These are phyloP conservation scores for Drosophila pseudoananassae DNA, from an alignment of 1,140 invertebrate species.

Conservation along the genomic window DNA sequence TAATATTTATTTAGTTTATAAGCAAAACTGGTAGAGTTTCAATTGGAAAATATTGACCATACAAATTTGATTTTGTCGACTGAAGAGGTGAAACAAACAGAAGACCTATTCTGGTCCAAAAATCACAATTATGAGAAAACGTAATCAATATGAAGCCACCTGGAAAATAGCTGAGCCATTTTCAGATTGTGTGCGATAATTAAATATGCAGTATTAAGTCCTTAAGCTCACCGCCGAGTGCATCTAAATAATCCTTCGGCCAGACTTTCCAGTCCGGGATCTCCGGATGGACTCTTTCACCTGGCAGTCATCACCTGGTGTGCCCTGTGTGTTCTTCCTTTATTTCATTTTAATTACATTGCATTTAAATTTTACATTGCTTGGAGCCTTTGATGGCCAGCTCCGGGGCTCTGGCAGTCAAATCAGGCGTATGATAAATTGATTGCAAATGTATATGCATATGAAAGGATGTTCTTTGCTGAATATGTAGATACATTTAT, in stretches of 20 bases:
- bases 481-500: constrained; percentile 4
- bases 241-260: constrained; percentile 22
- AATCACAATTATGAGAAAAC: constrained; percentile 23
- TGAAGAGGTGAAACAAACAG: neutral
- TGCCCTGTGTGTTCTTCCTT: constrained; percentile 31
- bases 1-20: no score
- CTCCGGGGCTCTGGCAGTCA: constrained; percentile 38
- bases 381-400: constrained; percentile 21
- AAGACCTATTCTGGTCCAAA: constrained; percentile 11
- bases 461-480: constrained; percentile 17
- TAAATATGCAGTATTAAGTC: constrained; percentile 35
- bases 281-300: constrained; percentile 11
- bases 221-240: constrained; percentile 7
- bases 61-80: neutral
- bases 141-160: constrained; percentile 25
- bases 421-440: constrained; percentile 76
- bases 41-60: neutral
- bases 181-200: constrained; percentile 34
- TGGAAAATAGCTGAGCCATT: constrained; percentile 22
- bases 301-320: constrained; percentile 23
- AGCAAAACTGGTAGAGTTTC: no score
- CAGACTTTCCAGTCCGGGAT: neutral
- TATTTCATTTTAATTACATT: constrained; percentile 75
- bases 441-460: constrained; percentile 56
- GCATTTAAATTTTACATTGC: constrained; percentile 53